A percentile compares a stretch with the other conserved stretches of the same genome.
Conservation (phyloP, 2,888 invertebrate species). For the Odontomyia ornata region DNA sequence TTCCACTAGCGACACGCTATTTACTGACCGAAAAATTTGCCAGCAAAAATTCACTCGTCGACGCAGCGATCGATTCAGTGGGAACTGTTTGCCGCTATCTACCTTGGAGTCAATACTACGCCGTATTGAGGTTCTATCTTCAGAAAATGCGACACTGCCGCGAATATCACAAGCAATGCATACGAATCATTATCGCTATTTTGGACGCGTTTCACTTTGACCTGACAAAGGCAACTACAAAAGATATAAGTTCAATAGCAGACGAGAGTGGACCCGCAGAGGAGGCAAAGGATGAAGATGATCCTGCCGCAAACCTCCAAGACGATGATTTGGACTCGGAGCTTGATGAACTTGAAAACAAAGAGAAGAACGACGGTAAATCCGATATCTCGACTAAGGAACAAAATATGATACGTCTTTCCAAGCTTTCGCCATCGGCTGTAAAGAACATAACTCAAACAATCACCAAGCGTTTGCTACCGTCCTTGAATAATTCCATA, state of each 20-base stretch:
- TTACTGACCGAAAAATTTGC: conserved; percentile 79
- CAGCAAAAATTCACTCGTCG: conserved; percentile 81
- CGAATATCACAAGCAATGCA: conserved; percentile 84
- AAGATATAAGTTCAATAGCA: neutral
- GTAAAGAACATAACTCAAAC: conserved; percentile 79
- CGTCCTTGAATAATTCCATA: conserved; percentile 79
- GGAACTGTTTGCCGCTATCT: conserved; percentile 79
- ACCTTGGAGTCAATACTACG: conserved; percentile 91
- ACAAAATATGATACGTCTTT: conserved; percentile 52
- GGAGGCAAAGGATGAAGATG: neutral
- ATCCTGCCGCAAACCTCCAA: conserved; percentile 55
- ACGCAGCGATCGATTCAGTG: conserved; percentile 84
- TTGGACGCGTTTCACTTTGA: conserved; percentile 94
- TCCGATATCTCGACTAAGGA: conserved; percentile 40
- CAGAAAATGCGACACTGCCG: conserved; percentile 75
- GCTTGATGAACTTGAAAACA: conserved; percentile 61
- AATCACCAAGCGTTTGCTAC: conserved; percentile 77
- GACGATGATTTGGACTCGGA: conserved; percentile 57
- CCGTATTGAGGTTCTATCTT: conserved; percentile 82
- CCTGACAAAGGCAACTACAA: no score
- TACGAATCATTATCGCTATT: conserved; percentile 78
- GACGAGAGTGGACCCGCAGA: neutral
- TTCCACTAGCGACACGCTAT: conserved; percentile 85
- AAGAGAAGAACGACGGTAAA: neutral
- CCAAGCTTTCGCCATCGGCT: conserved; percentile 72